phyloP scores from a whole-genome alignment of 1,140 invertebrate species.

The Leptopilina clavipes region DNA sequence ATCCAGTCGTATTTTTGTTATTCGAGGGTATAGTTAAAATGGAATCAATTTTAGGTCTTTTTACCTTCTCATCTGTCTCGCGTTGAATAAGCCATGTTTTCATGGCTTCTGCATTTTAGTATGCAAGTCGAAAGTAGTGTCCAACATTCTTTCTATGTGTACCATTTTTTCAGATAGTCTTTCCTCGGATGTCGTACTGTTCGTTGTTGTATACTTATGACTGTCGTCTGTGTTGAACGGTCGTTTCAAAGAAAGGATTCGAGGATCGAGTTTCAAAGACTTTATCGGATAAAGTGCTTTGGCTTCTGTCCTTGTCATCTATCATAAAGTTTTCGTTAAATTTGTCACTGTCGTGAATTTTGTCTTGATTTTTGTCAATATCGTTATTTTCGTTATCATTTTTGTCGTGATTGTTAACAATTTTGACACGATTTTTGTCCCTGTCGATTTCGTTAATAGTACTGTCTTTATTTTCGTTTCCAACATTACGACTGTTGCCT shows the following conservation, averaged over 20 bases:
- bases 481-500: no score
- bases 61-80: not conserved
- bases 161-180: not conserved
- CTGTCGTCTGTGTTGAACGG: no score
- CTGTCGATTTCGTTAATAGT: not conserved
- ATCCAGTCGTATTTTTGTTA: no score
- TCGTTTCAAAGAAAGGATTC: not conserved
- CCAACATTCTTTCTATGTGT: no score
- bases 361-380: no score
- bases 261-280: not conserved
- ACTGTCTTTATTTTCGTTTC: not conserved
- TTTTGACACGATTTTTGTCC: not conserved
- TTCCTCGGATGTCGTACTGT: not conserved
- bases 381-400: not conserved
- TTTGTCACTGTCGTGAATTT: no score
- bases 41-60: conserved; percentile 8
- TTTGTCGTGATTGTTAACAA: not conserved
- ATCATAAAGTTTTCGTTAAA: no score
- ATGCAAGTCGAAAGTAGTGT: not conserved
- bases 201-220: no score
- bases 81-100: not conserved
- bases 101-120: not conserved
- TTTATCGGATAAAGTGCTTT: not conserved
- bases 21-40: not conserved
- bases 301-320: no score